These are phyloP conservation scores for Meloidogyne chitwoodi DNA, from an alignment of 1,140 invertebrate genomes.

Conservation along the genomic window DNA sequence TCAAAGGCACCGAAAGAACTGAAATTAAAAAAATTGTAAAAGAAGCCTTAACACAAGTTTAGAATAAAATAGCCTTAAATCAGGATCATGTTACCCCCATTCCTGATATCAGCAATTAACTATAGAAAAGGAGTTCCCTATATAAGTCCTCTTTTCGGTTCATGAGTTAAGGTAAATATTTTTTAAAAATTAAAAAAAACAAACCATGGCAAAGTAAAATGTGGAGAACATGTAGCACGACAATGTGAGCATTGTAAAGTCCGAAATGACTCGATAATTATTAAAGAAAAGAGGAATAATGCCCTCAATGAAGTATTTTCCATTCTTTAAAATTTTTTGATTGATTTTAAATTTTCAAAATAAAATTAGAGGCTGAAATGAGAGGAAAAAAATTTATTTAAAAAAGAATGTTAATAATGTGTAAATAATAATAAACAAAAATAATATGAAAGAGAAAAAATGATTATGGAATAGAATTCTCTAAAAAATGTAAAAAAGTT, in stretches of 20 bases:
- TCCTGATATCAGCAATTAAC: too few species aligned
- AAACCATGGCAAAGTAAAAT: constrained; percentile 18
- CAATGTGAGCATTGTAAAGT: constrained; percentile 1
- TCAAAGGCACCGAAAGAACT: constrained; percentile 18
- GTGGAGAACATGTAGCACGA: constrained; percentile 18
- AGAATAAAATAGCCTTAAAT: too few species aligned
- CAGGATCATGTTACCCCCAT: too few species aligned
- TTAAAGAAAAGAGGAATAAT: not conserved
- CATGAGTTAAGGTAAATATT: not conserved
- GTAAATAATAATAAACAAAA: not conserved
- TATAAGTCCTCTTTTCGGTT: not conserved
- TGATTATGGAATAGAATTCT: too few species aligned
- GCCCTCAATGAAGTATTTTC: not conserved
- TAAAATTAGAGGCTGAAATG: not conserved
- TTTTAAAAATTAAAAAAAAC: not conserved
- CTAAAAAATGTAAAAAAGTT: not conserved
- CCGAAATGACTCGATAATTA: not conserved
- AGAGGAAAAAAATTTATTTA: not conserved
- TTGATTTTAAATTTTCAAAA: not conserved
- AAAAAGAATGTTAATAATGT: not conserved
- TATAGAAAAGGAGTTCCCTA: too few species aligned
- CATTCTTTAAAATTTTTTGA: not conserved
- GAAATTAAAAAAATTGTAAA: not conserved
- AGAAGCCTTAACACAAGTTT: too few species aligned
- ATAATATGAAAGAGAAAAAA: not conserved